Evolutionary conservation across 2,113 vertebrate species (phyloP).

Genomic region (Syrmaticus mikado): DNA sequence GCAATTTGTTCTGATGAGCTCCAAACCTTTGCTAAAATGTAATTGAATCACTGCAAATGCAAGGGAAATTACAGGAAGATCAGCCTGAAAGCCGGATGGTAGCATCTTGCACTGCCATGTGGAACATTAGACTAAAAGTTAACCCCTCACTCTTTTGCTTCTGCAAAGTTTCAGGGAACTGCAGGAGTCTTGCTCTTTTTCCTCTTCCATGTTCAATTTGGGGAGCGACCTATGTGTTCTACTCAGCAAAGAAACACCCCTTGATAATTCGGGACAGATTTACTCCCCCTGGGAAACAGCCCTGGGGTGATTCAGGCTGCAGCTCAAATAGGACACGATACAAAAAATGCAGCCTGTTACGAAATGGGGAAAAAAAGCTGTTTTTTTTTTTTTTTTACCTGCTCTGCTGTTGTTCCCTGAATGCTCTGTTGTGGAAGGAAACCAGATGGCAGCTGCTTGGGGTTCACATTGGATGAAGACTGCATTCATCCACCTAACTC

Average conservation of each 20-base stretch:
- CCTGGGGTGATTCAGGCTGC: background rate
- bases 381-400: background rate
- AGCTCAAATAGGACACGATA: background rate
- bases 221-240: background rate
- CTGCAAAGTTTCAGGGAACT: slow-evolving; percentile 6
- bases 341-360: background rate
- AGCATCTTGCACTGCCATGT: slow-evolving; percentile 37
- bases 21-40: slow-evolving; percentile 38
- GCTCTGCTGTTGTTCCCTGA: background rate
- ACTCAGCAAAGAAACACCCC: background rate
- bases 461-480: slow-evolving; percentile 6
- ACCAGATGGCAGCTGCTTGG: background rate
- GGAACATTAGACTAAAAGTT: slow-evolving; percentile 31
- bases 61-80: slow-evolving; percentile 27
- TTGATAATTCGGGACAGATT: background rate
- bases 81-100: background rate
- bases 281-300: background rate
- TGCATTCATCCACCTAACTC: background rate
- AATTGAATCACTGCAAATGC: slow-evolving; percentile 34
- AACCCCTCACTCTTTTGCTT: background rate
- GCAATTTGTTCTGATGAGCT: slow-evolving; percentile 13
- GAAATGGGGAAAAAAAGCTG: background rate
- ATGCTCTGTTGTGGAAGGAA: background rate
- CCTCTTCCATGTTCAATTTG: background rate
- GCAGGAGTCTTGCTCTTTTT: background rate